Base-by-base conservation (phyloP, 1,140 invertebrate species). In the Pachypsylla venusta region DNA sequence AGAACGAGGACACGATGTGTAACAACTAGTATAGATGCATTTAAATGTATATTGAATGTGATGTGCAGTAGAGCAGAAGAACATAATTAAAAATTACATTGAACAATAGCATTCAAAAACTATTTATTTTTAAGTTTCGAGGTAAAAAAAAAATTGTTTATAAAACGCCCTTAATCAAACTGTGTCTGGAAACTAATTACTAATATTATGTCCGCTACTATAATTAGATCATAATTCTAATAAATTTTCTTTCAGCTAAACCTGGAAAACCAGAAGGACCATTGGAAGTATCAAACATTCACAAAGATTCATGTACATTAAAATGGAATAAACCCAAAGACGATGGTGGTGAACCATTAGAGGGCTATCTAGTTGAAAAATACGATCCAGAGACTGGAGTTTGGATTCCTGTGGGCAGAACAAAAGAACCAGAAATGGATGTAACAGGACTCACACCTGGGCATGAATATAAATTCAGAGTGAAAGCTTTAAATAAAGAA, bases 321-420 rank as follows among this genome's bases (percentile, higher is more conserved):
- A 91, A 92, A 69, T 99, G 96, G 96, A 95, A 96, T 70, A 85
- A 89, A 72, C 93, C 94, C 1, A 96, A 93, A 69, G 95, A 99
- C 71, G 94, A 98, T 71, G 96, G 96, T 60, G 96, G 96, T 10
- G 86, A 93, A 69, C 91, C 91, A 1, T 85, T 98, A 64, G 90
- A 93, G 67, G 84, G 83, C 28, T 99, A 99, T 71, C 75, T 96
- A 48, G 85, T 99, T 14, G 96, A 99, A 73, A 99, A 98, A 71
- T 88, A 87, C 70, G 91, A 94, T 73, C 81, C 88, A 2, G 89
- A 93, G 63, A 89, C 87, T 20, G 89, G 90, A 10, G 78, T 89
- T 58, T 94, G 91, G 91, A 67, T 94, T 58, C 89, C 89, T 16
- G 85, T 89, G 54, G 90, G 87, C 42, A 87, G 86, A 71, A 82